Conservation (phyloP, 2,113 vertebrate species). For the Lynx canadensis region DNA sequence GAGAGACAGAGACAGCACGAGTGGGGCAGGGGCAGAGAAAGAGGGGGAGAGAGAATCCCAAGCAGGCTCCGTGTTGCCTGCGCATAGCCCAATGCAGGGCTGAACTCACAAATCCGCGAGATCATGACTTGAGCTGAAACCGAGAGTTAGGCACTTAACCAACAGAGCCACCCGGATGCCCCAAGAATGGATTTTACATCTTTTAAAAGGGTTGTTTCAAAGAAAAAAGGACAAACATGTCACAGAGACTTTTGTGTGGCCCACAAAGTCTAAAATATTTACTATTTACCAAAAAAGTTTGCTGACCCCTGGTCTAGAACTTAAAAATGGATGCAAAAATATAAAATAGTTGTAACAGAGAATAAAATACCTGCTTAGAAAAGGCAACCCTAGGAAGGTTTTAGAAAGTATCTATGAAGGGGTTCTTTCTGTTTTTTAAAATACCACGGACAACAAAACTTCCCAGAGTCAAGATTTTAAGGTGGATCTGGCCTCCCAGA, state of each 20-base stretch:
- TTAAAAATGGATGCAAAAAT: not conserved
- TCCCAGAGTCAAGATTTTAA: slow-evolving; percentile 19
- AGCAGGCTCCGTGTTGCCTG: too few relatives aligned
- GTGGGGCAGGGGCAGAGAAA: too few relatives aligned
- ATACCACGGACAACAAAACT: not conserved
- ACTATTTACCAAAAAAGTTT: slow-evolving; percentile 25
- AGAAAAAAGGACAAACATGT: not conserved
- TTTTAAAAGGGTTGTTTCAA: not conserved
- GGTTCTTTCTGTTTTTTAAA: not conserved
- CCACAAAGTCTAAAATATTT: not conserved
- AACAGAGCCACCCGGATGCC: too few relatives aligned
- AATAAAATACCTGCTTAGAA: slow-evolving; percentile 26
- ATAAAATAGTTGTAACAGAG: not conserved
- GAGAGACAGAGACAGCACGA: too few relatives aligned
- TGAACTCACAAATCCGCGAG: too few relatives aligned
- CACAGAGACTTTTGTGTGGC: not conserved
- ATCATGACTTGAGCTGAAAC: too few relatives aligned
- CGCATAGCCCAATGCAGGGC: too few relatives aligned
- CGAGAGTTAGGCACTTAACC: too few relatives aligned
- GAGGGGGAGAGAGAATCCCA: too few relatives aligned
- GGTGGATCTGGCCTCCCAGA: not conserved
- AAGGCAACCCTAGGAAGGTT: not conserved
- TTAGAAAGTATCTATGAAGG: not conserved
- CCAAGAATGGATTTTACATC: slow-evolving; percentile 4
- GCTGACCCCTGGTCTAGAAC: not conserved